phyloP scores from a whole-genome alignment of 2,888 invertebrate genomes.

The Graphium colonna region DNA sequence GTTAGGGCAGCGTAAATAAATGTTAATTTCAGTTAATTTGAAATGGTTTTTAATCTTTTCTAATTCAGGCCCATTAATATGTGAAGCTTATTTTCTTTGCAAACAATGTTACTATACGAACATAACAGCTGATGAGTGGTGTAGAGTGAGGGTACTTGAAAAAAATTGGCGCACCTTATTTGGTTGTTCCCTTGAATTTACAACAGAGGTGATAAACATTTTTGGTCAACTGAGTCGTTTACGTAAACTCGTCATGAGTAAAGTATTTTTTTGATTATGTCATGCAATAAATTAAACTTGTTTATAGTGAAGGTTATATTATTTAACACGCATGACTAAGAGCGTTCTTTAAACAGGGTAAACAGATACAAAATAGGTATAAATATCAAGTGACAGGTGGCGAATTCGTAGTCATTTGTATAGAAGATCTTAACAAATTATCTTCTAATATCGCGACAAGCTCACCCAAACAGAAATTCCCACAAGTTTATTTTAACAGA shows the following conservation, averaged over 20 bases:
- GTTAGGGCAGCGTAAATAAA: too few species aligned
- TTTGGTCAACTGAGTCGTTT: slow-evolving; percentile 6
- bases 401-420: too few species aligned
- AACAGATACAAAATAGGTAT: not conserved
- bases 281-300: not conserved
- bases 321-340: not conserved
- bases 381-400: too few species aligned
- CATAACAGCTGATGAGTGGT: not conserved
- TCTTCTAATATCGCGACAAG: too few species aligned
- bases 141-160: not conserved
- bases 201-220: slow-evolving; percentile 3
- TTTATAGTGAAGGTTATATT: not conserved
- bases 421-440: too few species aligned
- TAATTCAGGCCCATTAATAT: too few species aligned
- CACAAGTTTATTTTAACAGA: too few species aligned
- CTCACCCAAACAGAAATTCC: too few species aligned
- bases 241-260: not conserved
- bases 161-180: not conserved
- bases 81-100: too few species aligned
- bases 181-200: slow-evolving; percentile 5
- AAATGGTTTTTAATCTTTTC: too few species aligned
- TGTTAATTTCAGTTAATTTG: too few species aligned
- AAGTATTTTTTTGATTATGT: not conserved
- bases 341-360: not conserved
- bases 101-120: too few species aligned